Conservation (phyloP, 2,797 vertebrate genomes). For the Cynodonichthys magdalenae region DNA sequence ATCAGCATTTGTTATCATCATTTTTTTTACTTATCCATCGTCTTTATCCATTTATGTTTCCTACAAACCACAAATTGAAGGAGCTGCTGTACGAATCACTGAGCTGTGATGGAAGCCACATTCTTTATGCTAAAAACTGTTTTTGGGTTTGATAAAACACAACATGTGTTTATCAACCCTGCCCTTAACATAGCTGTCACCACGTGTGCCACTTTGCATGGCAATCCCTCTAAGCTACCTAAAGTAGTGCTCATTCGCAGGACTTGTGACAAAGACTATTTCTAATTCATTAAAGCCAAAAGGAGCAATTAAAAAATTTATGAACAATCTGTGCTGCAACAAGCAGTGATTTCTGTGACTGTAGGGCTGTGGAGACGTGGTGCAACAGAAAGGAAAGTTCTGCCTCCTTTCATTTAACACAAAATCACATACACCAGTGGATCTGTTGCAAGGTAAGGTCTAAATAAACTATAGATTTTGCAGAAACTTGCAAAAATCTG, state of each 20-base stretch:
- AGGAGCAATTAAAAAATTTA: constrained; percentile 85
- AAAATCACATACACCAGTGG: constrained; percentile 33
- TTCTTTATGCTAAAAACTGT: constrained; percentile 63
- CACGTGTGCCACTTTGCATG: constrained; percentile 70
- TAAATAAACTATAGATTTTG: background rate
- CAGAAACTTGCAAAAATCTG: background rate
- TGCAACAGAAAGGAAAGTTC: constrained; percentile 74
- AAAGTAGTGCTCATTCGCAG: constrained; percentile 49
- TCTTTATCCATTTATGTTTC: constrained; percentile 29
- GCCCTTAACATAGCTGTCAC: constrained; percentile 68
- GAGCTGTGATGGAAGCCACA: constrained; percentile 50
- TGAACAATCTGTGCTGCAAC: constrained; percentile 86
- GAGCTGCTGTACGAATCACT: constrained; percentile 18
- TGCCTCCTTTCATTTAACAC: constrained; percentile 64
- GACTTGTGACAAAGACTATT: constrained; percentile 78
- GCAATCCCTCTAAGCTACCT: constrained; percentile 76
- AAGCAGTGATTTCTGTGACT: constrained; percentile 80
- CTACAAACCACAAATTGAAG: constrained; percentile 20
- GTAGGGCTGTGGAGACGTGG: constrained; percentile 77
- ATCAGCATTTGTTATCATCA: background rate
- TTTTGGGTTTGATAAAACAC: constrained; percentile 72
- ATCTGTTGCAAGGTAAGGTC: background rate
- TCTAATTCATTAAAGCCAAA: constrained; percentile 89
- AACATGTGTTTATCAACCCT: constrained; percentile 80
- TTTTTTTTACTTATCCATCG: constrained; percentile 46